These are phyloP conservation scores for Caenorhabditis sp. DNA, from an alignment of 2,888 invertebrate genomes.

Conservation along the genomic window DNA sequence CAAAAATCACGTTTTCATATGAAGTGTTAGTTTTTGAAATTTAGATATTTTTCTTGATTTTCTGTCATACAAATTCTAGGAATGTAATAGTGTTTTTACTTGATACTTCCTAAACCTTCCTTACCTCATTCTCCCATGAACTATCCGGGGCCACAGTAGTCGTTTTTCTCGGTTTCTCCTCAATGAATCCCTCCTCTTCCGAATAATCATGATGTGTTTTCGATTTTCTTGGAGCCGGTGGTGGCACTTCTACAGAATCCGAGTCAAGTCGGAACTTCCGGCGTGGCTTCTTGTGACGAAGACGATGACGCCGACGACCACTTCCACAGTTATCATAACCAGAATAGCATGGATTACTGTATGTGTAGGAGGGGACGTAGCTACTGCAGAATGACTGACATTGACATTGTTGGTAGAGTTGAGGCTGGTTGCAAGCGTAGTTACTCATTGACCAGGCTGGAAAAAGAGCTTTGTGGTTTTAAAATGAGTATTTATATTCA, in stretches of 20 bases:
- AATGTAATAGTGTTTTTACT: no score
- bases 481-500: no score
- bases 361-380: constrained; percentile 23
- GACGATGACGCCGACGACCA: constrained; percentile 20
- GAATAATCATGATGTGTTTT: constrained; percentile 8
- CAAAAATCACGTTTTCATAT: no score
- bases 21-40: no score
- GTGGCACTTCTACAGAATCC: constrained; percentile 10
- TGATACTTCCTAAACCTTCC: no score
- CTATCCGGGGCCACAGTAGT: constrained; percentile 5
- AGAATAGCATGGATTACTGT: constrained; percentile 10
- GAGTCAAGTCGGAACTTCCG: constrained; percentile 33
- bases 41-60: no score
- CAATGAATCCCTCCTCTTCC: constrained; percentile 31
- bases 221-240: constrained; percentile 21
- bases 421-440: constrained; percentile 52
- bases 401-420: constrained; percentile 48
- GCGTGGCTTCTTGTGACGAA: constrained; percentile 28
- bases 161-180: constrained; percentile 20
- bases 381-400: constrained; percentile 46
- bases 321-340: constrained; percentile 4
- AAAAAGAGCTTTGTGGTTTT: no score
- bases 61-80: no score
- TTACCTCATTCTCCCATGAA: constrained; percentile 38
- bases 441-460: constrained; percentile 43